Evolutionary conservation across 2,797 vertebrate genomes (phyloP), one percentile per base, ranked within the genome.

Genomic region (Mionectes olivaceus): DNA sequence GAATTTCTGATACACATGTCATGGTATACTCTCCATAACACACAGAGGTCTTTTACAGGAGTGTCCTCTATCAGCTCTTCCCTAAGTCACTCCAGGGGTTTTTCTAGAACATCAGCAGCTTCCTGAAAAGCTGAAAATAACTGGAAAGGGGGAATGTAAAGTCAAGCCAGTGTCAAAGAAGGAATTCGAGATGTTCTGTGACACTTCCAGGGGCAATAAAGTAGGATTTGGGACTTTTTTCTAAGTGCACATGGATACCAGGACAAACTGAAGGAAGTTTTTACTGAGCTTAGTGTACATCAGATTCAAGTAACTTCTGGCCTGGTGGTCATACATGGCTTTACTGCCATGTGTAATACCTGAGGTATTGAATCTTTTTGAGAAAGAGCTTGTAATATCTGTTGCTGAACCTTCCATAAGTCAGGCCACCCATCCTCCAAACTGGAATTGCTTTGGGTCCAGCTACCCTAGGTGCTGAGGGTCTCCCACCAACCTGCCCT

Each of bases 1-100:
- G 9, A 32, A 50, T 61, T 88, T 53, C 47, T 69, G 27, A 19
- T 46, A 12, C 4, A 21, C 0, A 0, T 0, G 5, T 35, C 18
- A 43, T 70, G 4, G 7, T 19, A 30, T 24, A 25, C 0, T 21
- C 17, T 57, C 33, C 18, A 35, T 2, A 63, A 6, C 7, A n/a
- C 1, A 30, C 4, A 76, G 19, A 60, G 4, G 1, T 16, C 11
- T 80, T 90, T 74, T 25, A 70, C 4, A 55, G 13, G 47, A 15
- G 11, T 52, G 11, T 14, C 2, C 4, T 76, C 3, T 44, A 43
- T 33, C 8, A 49, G 6, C 8, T 23, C 7, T 15, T 70, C 9
- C 4, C 5, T 47, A 17, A 46, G 2, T 35, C 10, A 2, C 19
- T 49, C 32, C 27, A 21, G 8, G 1, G 43, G 11, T 33, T 64